Base-by-base conservation (phyloP, 92 coral and sea anemone genomes). In the Zoanthus sociatus region DNA sequence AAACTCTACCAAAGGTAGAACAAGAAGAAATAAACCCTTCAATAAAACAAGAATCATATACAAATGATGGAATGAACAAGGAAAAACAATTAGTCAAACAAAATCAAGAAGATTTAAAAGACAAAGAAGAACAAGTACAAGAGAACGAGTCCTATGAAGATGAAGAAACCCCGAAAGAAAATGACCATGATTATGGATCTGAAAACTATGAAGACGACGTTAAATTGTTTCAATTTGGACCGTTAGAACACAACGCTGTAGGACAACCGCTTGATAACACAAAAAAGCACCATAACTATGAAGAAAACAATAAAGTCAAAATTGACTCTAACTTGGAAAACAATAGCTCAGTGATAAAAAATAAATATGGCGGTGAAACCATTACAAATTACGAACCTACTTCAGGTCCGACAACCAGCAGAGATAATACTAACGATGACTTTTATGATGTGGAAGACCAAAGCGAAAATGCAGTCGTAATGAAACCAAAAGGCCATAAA, bases 361-460 rank as follows among this genome's bases (percentile, higher is more conserved):
- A 47, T 60, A 66, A 81, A 13, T 26, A 61, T 12, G 7, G 47
- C 20, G 16, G 26, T 10, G n/a, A 67, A 66, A 56, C 47, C 45
- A 26, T 18, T 18, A 18, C 13, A 20, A 61, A 31, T 45, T 79
- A 81, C 45, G 85, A 81, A 21, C 85, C 75, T 3, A 81, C 85
- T 9, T 64, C 85, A 9, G 85, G 76, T 44, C 85, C 88, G 15
- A 73, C 93, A 12, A 76, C 91, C 44, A 79, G 79, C 55, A 87
- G 93, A 14, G 94, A 92, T 31, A 71, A 88, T 4, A 93, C 91
- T 33, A 56, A 82, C 6, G 98, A 94, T 79, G 95, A 89, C 13
- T 90, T 94, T 82, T 92, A 94, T 77, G 91, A 90, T 15, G 94
- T 92, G 33, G 90, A 90, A 61, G 86, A 89, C 32, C 69, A 76